Base-by-base conservation (phyloP, 2,888 invertebrate genomes). In the Metacarcinus magister region DNA sequence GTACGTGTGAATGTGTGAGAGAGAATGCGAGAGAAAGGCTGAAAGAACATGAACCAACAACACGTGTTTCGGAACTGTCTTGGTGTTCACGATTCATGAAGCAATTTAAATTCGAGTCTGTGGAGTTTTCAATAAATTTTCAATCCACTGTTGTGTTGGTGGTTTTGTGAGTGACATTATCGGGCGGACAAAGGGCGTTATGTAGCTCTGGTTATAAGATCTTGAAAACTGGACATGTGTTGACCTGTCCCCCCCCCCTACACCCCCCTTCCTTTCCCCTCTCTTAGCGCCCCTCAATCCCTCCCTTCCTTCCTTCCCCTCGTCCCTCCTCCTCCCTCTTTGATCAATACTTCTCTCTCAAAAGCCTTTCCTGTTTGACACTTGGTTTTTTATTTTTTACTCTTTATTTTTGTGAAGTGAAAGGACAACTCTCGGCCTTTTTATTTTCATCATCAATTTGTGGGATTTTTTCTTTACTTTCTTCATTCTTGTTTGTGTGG, bases 61-160 rank as follows among this genome's bases (percentile, higher is more conserved):
- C 93, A 93, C 75, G 93, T 93, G 93, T 75, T 44, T 93, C 93
- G 23, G 93, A 93, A 93, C 67, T 67, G 93, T 93, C 93, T 93
- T 75, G 28, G 87, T 32, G 23, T 94, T 94, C 94, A 89, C 94
- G 54, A 94, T 94, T 94, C 94, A 94, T 94, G 94, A 94, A 89
- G 94, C 94, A 94, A 94, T 94, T 94, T 94, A 94, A 94, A 94
- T 94, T 94, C 94, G 94, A 89, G 48, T 7, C 48, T 48, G 44
- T 89, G 44, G 94, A 82, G 89, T 28, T 89, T 16, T 54, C 89
- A 94, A 94, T 94, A 94, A 89, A 94, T 94, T 94, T 94, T 94
- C 94, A 94, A 94, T 94, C 93, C 32, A 43, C 16, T n/a, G 60
- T 93, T 93, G 93, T 93, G 54, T 54, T 93, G 93, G 60, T 82